Percentiles rank a stretch among this genome's conserved stretches.
These are phyloP conservation scores for Sarcoramphus papa DNA, from an alignment of 2,797 vertebrate genomes.

Conservation along the genomic window DNA sequence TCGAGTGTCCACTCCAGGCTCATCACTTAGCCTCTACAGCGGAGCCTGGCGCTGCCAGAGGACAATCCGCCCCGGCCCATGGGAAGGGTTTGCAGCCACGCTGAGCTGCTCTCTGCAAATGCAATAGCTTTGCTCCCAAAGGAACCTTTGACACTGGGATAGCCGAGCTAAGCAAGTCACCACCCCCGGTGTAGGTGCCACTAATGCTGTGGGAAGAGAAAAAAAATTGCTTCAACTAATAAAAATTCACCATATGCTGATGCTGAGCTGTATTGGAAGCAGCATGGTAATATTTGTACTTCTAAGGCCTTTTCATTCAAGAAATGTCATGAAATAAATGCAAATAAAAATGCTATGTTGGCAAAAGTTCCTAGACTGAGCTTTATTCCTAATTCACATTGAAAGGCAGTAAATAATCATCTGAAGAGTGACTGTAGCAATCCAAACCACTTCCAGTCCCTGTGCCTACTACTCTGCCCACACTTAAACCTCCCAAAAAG, in stretches of 20 bases:
- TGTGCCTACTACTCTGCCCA: background rate
- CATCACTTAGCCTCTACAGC: background rate
- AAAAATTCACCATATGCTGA: background rate
- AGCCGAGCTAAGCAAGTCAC: background rate
- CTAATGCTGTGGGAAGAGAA: background rate
- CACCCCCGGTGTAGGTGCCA: background rate
- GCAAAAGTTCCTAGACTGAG: background rate
- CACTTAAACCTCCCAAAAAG: background rate
- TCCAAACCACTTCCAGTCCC: background rate
- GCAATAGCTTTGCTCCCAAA: background rate
- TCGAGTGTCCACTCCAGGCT: background rate
- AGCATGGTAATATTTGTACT: background rate
- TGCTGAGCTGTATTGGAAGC: background rate
- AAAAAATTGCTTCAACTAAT: background rate
- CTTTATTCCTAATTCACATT: background rate
- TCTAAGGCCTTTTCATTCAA: background rate
- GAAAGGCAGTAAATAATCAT: background rate
- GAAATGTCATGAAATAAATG: background rate
- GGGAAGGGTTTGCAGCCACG: background rate
- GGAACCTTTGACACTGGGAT: rapidly evolving
- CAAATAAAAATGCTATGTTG: background rate
- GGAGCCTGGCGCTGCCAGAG: background rate
- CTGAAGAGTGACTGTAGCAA: background rate
- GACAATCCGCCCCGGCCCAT: rapidly evolving
- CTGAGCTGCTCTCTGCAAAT: background rate